Base-by-base conservation (phyloP, 1,140 invertebrate species). In the Calycopis cecrops region DNA sequence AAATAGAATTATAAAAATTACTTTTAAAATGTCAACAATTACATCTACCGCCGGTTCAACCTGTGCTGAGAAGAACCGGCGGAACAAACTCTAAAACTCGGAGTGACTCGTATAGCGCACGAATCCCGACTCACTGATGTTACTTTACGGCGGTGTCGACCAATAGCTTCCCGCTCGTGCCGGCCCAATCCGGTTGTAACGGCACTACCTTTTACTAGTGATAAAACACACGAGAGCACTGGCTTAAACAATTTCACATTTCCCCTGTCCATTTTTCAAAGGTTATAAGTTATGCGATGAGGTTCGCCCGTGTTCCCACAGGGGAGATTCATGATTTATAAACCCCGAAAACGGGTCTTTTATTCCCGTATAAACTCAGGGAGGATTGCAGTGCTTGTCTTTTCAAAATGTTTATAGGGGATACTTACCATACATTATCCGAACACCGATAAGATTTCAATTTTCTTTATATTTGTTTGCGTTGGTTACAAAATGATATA, bases 271-370 rank as follows among this genome's bases (percentile, higher is more conserved):
- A 44, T 44, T 44, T 44, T 44, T 44, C 40, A 44, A 14, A 14
- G 17, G 40, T 44, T 44, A 44, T 44, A 44, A 44, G 40, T 16
- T 44, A 44, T 44, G 12, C 40, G 40, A 40, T 40, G 38, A 40
- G 38, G 9, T 44, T 28, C 21, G 6, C 21, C 21, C 21, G 2
- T 28, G 21, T 28, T 16, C 40, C 40, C 40, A 44, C 40, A 44
- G 40, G 40, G 40, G 8, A 44, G 40, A 44, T 44, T 44, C 40
- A 44, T 44, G 40, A 44, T 44, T 44, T 44, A 44, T 44, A 44
- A 3, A 44, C 38, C 12, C 12, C 7, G 14, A 44, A 44, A 44
- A 44, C 40, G 40, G 40, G 35, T 14, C 12, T 44, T 44, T 44
- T 44, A 16, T 44, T 16, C 40, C 40, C 40, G 40, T 17, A 44